Percentiles rank a stretch among this genome's conserved stretches.
Evolutionary conservation across 2,888 invertebrate genomes (phyloP).

Genomic region (Lycia hirtaria): DNA sequence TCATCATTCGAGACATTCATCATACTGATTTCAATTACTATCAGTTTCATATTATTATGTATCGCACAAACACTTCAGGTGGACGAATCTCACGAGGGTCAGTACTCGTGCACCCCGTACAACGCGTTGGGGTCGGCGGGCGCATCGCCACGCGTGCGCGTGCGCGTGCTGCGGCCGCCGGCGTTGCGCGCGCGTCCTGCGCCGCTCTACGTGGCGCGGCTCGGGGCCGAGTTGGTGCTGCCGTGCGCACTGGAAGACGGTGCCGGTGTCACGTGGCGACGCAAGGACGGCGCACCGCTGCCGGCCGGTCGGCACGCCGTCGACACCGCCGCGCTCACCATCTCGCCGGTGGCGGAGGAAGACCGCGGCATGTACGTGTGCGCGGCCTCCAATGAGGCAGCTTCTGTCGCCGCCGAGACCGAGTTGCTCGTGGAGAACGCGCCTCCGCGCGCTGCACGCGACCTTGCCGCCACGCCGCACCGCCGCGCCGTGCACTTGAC

Average conservation of each 20-base stretch:
- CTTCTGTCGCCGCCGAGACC: slow-evolving; percentile 91
- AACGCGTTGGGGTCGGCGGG: slow-evolving; percentile 95
- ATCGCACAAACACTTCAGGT: slow-evolving; percentile 74
- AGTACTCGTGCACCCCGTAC: slow-evolving; percentile 96
- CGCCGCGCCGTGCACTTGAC: slow-evolving; percentile 89
- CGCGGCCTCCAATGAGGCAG: slow-evolving; percentile 94
- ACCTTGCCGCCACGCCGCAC: slow-evolving; percentile 90
- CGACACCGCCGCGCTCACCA: slow-evolving; percentile 92
- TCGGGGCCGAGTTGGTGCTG: slow-evolving; percentile 92
- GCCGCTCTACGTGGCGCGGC: slow-evolving; percentile 92
- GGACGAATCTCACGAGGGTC: slow-evolving; percentile 93
- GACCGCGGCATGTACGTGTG: slow-evolving; percentile 95
- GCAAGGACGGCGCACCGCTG: slow-evolving; percentile 89
- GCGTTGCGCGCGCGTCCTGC: slow-evolving; percentile 92
- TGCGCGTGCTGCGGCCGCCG: slow-evolving; percentile 94
- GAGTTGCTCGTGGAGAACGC: slow-evolving; percentile 94
- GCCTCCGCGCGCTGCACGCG: slow-evolving; percentile 96
- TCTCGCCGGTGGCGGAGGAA: slow-evolving; percentile 91
- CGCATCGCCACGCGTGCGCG: slow-evolving; percentile 93
- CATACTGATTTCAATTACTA: background rate
- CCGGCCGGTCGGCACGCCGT: slow-evolving; percentile 88
- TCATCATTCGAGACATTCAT: background rate
- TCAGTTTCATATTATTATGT: background rate
- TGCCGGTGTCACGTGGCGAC: slow-evolving; percentile 52
- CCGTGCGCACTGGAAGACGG: slow-evolving; percentile 87